A percentile compares a stretch with the other conserved stretches of the same genome.
Conservation (phyloP, 2,113 vertebrate genomes). For the Embiotoca jacksoni region DNA sequence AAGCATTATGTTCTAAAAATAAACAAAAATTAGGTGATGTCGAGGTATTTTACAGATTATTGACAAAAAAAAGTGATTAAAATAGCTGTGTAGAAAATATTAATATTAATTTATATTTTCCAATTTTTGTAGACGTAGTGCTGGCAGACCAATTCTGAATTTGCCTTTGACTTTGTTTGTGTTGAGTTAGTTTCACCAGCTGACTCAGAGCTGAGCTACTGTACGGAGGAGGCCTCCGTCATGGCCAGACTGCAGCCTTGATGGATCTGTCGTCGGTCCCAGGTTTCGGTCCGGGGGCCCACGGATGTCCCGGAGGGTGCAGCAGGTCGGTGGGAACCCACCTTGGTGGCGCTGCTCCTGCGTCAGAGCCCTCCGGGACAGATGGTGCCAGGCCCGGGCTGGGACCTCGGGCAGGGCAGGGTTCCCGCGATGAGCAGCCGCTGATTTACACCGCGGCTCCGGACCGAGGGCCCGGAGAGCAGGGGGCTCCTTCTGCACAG, state of each 20-base stretch:
- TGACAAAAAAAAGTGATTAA: too few species aligned
- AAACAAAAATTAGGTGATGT: too few species aligned
- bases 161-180: too few species aligned
- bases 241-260: constrained; percentile 49
- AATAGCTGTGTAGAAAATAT: too few species aligned
- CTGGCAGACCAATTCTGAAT: too few species aligned
- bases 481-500: constrained; percentile 65
- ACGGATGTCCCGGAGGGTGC: constrained; percentile 30
- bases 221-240: constrained; percentile 7
- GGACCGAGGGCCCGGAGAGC: constrained; percentile 55
- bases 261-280: constrained; percentile 69
- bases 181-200: too few species aligned
- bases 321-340: constrained; percentile 81
- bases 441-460: constrained; percentile 82
- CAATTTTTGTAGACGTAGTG: too few species aligned
- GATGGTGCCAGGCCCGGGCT: constrained; percentile 82
- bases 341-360: constrained; percentile 62
- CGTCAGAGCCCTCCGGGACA: constrained; percentile 79
- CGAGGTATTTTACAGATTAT: too few species aligned
- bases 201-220: constrained; percentile 1
- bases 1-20: too few species aligned
- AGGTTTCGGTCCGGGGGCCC: constrained; percentile 35
- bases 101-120: too few species aligned
- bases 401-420: constrained; percentile 68
- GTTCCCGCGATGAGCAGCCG: constrained; percentile 80